Evolutionary conservation across 2,888 invertebrate genomes (phyloP), one percentile per base, ranked within the genome.

Genomic region (Drosophila koepferae): DNA sequence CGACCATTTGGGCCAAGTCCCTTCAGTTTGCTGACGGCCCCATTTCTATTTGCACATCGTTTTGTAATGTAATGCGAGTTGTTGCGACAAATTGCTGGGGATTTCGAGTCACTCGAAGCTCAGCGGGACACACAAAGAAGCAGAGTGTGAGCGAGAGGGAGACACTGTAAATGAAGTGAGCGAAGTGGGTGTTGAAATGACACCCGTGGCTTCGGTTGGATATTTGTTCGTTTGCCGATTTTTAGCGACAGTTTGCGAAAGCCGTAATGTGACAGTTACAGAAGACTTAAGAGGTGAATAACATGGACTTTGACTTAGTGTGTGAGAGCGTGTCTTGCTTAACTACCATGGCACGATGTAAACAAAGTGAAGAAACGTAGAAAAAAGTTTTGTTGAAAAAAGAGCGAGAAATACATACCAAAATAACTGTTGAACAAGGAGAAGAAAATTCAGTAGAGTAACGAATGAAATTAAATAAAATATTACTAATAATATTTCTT

Each of bases 1-100:
- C 64, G 31, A 61, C 69, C 72, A 82, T 88, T 86, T 77, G 69
- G 72, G 49, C 55, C 58, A 83, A 89, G 80, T 88, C 89, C 89
- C 86, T 80, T 77, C 72, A 83, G 89, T 80, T 80, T 72, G 77
- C 63, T 53, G 49, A 67, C 70, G 34, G 48, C 8, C 40, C 34
- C 69, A 58, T 71, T 89, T 73, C 89, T 82, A 89, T 84, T 84
- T 84, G 87, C 87, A 77, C 89, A 78, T 74, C 84, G 81, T 81
- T 89, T 83, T 86, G 89, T 78, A 83, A 86, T 86, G 86, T 87
- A 86, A 86, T 86, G 82, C 82, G 90, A 87, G 85, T 77, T 84
- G 89, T 84, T 89, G 80, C 82, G 77, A 86, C 86, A 89, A 86
- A 86, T 86, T 89, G 88, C 80, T 85, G 72, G 82, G 86, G 82